phyloP scores from a whole-genome alignment of 2,888 invertebrate genomes.

The Odontomyia ornata region DNA sequence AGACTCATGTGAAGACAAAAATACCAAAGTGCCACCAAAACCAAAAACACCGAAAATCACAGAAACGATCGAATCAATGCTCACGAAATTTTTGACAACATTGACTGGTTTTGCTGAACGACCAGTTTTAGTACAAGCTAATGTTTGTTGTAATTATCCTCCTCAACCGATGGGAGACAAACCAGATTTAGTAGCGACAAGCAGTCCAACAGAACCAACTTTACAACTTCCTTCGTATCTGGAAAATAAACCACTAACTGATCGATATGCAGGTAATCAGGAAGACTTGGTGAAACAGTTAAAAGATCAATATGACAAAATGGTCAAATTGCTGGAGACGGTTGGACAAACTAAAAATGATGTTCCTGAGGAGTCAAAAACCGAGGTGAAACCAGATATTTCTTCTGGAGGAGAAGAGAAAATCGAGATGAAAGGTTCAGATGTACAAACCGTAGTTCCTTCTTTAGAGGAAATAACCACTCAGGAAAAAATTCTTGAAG shows the following conservation, averaged over 20 bases:
- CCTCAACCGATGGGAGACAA: not conserved
- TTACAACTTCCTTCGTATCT: not conserved
- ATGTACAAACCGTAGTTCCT: no score
- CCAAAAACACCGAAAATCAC: not conserved
- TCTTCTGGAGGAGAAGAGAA: no score
- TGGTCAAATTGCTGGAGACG: not conserved
- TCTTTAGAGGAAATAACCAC: no score
- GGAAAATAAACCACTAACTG: not conserved
- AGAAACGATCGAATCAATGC: not conserved
- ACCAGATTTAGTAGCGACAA: not conserved
- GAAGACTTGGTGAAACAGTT: not conserved
- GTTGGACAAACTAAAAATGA: no score
- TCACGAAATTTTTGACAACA: not conserved
- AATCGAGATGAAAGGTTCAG: no score
- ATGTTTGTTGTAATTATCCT: not conserved
- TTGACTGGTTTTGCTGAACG: not conserved
- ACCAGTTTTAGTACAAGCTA: constrained; percentile 1
- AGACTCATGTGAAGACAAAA: not conserved
- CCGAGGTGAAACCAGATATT: no score
- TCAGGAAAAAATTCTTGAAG: no score
- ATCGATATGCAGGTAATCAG: not conserved
- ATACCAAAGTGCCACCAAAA: not conserved
- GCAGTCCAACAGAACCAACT: not conserved
- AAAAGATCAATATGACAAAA: not conserved
- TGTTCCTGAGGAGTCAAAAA: no score